Conservation (phyloP, 2,797 vertebrate genomes). For the Microhierax caerulescens region DNA sequence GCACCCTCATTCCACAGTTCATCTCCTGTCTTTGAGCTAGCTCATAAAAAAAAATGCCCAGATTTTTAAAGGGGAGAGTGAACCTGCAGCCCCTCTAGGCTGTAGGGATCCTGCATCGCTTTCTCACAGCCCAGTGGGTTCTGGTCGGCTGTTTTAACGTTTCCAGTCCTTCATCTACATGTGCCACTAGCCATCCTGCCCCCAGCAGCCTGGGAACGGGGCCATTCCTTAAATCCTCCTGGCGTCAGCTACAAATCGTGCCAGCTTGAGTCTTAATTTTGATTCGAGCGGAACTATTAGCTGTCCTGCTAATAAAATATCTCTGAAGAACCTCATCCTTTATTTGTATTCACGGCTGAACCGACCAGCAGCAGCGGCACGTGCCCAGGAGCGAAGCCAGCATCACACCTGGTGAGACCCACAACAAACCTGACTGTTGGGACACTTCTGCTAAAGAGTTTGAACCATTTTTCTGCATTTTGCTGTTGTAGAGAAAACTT, state of each 20-base stretch:
- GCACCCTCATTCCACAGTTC: neutral
- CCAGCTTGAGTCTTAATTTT: neutral
- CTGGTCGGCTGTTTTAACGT: neutral
- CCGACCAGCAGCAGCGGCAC: fast-evolving
- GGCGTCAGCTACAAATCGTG: neutral
- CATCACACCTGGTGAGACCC: neutral
- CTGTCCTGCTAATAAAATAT: neutral
- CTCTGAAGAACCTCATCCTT: neutral
- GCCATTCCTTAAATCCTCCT: neutral
- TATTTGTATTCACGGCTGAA: neutral
- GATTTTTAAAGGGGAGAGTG: neutral
- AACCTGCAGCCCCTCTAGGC: neutral
- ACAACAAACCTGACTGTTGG: neutral
- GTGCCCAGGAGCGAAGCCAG: neutral
- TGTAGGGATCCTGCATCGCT: neutral
- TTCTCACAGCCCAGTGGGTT: neutral
- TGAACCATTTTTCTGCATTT: neutral
- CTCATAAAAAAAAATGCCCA: neutral
- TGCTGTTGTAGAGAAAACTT: neutral
- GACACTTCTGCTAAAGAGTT: neutral
- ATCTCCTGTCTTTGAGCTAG: neutral
- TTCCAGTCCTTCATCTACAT: neutral
- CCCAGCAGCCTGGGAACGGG: neutral
- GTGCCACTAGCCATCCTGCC: neutral
- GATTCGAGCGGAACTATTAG: neutral